phyloP scores from a whole-genome alignment of 2,888 invertebrate species.

The Agrotis exclamationis region DNA sequence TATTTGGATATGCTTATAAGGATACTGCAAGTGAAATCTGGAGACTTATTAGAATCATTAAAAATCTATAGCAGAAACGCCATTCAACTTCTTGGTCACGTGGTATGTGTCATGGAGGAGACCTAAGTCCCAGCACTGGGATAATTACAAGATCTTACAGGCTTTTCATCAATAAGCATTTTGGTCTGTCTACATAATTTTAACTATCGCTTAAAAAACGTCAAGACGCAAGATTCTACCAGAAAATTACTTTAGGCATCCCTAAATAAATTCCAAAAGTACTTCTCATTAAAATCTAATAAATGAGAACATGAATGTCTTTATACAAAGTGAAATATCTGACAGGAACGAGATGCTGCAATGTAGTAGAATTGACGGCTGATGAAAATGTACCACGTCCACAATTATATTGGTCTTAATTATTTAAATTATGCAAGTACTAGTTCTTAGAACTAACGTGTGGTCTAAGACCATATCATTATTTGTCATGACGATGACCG shows the following conservation, averaged over 20 bases:
- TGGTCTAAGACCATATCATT: slow-evolving; percentile 27
- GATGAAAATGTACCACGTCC: slow-evolving; percentile 15
- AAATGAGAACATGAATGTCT: slow-evolving; percentile 45
- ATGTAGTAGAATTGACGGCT: slow-evolving; percentile 24
- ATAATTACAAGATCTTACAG: too few species aligned
- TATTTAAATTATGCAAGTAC: slow-evolving; percentile 46
- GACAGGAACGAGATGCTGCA: slow-evolving; percentile 14
- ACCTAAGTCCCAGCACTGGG: too few species aligned
- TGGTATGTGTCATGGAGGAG: too few species aligned
- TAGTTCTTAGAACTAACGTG: slow-evolving; percentile 42
- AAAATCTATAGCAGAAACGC: too few species aligned
- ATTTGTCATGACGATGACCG: slow-evolving; percentile 13
- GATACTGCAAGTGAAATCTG: too few species aligned
- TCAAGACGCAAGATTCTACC: not conserved
- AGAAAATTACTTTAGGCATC: slow-evolving; percentile 10
- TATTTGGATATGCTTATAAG: too few species aligned
- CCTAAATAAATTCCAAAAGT: slow-evolving; percentile 32
- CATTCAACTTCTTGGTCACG: too few species aligned
- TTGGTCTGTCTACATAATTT: too few species aligned
- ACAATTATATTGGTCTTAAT: slow-evolving; percentile 47
- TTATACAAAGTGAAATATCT: slow-evolving; percentile 50
- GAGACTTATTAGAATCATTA: too few species aligned
- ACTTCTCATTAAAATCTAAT: slow-evolving; percentile 52
- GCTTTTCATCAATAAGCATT: too few species aligned
- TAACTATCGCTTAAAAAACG: too few species aligned